Conservation (phyloP, 2,113 vertebrate species). For the Oncorhynchus nerka region DNA sequence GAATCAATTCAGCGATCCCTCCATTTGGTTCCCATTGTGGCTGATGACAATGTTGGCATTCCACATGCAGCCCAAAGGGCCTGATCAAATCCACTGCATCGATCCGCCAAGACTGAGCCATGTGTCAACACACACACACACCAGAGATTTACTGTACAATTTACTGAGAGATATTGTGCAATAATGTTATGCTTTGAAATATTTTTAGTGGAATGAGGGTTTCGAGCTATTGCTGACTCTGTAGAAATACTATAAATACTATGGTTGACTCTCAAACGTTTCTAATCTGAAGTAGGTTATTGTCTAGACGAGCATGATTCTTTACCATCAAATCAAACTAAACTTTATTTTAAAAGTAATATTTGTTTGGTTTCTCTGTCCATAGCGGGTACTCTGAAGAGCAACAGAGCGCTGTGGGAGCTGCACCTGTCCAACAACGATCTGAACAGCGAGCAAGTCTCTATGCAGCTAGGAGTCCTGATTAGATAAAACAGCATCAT, state of each 20-base stretch:
- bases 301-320: background rate
- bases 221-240: slow-evolving; percentile 17
- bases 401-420: slow-evolving; percentile 63
- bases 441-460: slow-evolving; percentile 75
- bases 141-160: background rate
- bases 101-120: slow-evolving; percentile 49
- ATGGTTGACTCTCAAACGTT: background rate
- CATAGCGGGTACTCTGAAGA: slow-evolving; percentile 68
- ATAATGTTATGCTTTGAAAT: background rate
- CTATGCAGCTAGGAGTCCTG: slow-evolving; percentile 73
- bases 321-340: background rate
- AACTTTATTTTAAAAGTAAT: background rate
- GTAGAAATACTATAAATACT: background rate
- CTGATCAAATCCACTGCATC: slow-evolving; percentile 62
- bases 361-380: background rate
- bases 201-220: background rate
- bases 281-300: background rate
- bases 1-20: slow-evolving; percentile 74
- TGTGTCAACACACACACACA: slow-evolving; percentile 35
- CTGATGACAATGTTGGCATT: slow-evolving; percentile 78
- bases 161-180: background rate
- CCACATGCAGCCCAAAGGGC: slow-evolving; percentile 66
- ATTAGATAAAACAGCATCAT: slow-evolving; percentile 69
- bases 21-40: slow-evolving; percentile 75
- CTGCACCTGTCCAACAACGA: slow-evolving; percentile 70